Percentiles rank a stretch among this genome's conserved stretches.
These are phyloP conservation scores for Anneissia japonica DNA, from an alignment of 35 echinoderm and acorn worm genomes.

Conservation along the genomic window DNA sequence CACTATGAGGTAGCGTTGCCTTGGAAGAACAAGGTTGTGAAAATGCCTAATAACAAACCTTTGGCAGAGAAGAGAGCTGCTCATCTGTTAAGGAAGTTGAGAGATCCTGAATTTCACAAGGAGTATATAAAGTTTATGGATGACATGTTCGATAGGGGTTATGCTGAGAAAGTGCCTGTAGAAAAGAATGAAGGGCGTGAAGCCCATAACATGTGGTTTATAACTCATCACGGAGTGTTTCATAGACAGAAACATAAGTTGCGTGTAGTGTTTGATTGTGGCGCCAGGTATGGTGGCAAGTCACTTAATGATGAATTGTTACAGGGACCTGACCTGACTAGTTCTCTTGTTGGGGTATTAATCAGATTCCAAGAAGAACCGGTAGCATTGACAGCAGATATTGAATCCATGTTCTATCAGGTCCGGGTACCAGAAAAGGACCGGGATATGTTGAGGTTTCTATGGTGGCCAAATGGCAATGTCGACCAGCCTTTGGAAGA, in stretches of 20 bases:
- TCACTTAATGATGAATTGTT: neutral
- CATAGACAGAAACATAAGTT: slow-evolving; percentile 66
- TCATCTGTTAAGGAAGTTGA: no score
- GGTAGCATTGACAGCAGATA: neutral
- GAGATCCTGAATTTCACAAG: no score
- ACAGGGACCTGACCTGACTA: neutral
- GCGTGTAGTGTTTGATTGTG: slow-evolving; percentile 60
- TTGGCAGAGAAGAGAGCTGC: no score
- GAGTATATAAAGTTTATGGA: no score
- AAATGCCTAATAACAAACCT: no score
- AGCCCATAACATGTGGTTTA: slow-evolving; percentile 48
- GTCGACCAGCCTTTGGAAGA: neutral
- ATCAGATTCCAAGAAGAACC: neutral
- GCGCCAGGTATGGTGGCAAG: slow-evolving; percentile 30
- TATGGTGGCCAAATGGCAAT: neutral
- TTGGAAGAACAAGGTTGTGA: no score
- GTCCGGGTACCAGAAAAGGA: neutral
- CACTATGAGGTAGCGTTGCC: no score
- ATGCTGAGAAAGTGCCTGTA: neutral
- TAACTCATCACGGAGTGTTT: slow-evolving; percentile 59
- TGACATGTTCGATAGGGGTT: no score
- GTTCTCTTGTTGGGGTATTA: neutral
- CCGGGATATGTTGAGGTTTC: neutral
- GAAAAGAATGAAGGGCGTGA: neutral
- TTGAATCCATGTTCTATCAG: neutral